Conservation (phyloP, 2,797 vertebrate genomes). For the Rhodeus uyekii region DNA sequence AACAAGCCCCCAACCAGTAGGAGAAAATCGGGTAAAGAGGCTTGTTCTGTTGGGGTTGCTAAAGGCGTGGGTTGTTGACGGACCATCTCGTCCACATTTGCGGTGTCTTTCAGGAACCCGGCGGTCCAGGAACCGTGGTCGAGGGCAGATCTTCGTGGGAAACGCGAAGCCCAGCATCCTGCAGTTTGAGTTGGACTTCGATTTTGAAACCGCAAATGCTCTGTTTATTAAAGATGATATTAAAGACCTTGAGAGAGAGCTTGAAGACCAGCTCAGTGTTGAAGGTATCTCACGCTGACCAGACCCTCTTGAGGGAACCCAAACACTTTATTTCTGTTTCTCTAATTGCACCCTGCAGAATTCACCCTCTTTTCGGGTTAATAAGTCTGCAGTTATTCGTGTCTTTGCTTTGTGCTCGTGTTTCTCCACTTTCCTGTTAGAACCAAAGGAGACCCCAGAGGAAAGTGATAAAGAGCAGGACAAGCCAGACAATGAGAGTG, state of each 20-base stretch:
- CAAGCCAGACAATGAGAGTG: conserved; percentile 72
- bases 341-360: background rate
- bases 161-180: conserved; percentile 76
- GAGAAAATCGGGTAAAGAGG: conserved; percentile 66
- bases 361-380: background rate
- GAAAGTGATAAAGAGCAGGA: conserved; percentile 66
- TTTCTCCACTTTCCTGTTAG: conserved; percentile 9
- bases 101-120: conserved; percentile 77
- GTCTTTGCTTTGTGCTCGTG: background rate
- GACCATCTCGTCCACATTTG: background rate
- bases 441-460: conserved; percentile 71
- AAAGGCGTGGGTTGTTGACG: background rate
- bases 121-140: conserved; percentile 84
- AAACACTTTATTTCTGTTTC: background rate
- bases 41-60: background rate
- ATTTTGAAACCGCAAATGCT: conserved; percentile 96
- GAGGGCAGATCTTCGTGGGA: conserved; percentile 85
- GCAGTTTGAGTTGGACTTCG: conserved; percentile 97
- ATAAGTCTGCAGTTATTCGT: background rate
- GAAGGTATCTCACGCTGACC: conserved; percentile 76
- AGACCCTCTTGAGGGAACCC: background rate
- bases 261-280: conserved; percentile 80
- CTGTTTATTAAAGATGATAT: conserved; percentile 95
- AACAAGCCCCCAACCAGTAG: conserved; percentile 84
- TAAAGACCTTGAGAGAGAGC: conserved; percentile 87